Percentiles rank a stretch among this genome's conserved stretches.
phyloP scores from a whole-genome alignment of 2,113 vertebrate species.

The Thunnus maccoyii region DNA sequence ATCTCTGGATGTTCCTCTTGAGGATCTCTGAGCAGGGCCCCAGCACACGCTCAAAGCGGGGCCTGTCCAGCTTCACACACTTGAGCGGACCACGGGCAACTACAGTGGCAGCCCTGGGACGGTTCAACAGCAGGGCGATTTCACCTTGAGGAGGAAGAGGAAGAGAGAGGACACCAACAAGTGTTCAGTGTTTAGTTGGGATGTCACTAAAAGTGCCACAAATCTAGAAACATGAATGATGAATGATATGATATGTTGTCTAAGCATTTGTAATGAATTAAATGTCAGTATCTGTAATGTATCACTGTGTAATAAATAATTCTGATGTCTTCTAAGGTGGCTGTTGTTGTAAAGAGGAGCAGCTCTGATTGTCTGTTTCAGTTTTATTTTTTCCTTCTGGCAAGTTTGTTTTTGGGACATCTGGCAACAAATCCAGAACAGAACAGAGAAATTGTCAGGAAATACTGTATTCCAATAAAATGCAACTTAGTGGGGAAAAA shows the following conservation, averaged over 20 bases:
- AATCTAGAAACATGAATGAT: too few species aligned
- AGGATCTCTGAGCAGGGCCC: conserved; percentile 98
- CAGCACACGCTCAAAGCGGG: conserved; percentile 95
- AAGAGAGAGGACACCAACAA: neutral
- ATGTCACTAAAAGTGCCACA: neutral
- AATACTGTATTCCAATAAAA: neutral
- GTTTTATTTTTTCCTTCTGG: too few species aligned
- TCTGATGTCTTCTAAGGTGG: too few species aligned
- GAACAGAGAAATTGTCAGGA: neutral
- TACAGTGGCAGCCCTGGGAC: conserved; percentile 95
- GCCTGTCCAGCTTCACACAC: conserved; percentile 96
- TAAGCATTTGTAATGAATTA: too few species aligned
- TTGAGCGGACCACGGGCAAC: conserved; percentile 95
- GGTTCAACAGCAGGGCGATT: conserved; percentile 94
- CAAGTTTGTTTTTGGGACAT: too few species aligned
- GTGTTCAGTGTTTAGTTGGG: neutral
- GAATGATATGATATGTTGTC: too few species aligned
- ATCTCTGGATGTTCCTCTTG: conserved; percentile 97
- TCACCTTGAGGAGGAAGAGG: conserved; percentile 85
- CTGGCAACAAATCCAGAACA: neutral
- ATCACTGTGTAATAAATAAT: too few species aligned
- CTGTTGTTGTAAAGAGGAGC: too few species aligned
- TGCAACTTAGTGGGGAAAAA: neutral
- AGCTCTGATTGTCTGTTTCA: too few species aligned
- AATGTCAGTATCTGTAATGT: too few species aligned